These are phyloP conservation scores for Ceuthmochares aereus DNA, from an alignment of 2,113 vertebrate species.

Conservation along the genomic window DNA sequence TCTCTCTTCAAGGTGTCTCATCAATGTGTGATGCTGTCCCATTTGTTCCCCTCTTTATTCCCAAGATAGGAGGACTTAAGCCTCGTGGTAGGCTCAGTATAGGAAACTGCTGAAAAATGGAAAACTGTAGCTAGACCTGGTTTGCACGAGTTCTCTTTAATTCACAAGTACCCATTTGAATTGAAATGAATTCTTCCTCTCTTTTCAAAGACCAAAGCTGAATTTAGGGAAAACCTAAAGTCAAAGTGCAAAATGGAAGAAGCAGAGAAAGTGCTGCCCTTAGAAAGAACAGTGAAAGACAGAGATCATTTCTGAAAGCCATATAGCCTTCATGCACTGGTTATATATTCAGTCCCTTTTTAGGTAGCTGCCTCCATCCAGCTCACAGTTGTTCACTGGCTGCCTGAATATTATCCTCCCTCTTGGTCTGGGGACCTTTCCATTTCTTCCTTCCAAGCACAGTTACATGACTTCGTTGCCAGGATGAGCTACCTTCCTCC, in stretches of 20 bases:
- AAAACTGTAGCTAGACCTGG: background rate
- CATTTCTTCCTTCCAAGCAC: background rate
- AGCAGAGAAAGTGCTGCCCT: background rate
- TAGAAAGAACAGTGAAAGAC: background rate
- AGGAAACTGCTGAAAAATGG: background rate
- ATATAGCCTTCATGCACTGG: background rate
- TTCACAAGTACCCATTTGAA: background rate
- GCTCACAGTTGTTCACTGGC: background rate
- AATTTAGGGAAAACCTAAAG: background rate
- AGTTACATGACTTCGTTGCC: fast-evolving
- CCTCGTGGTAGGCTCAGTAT: background rate
- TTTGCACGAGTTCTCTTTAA: background rate
- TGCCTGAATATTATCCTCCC: background rate
- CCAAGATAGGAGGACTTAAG: background rate
- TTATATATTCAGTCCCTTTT: background rate
- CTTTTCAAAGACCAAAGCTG: background rate
- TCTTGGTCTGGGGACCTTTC: background rate
- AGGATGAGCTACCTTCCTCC: background rate
- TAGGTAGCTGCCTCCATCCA: background rate
- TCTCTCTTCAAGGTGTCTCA: background rate
- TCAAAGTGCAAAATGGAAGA: background rate
- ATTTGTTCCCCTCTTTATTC: background rate
- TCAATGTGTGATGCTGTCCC: background rate
- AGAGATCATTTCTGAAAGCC: background rate
- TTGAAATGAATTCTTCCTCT: background rate